A percentile compares a stretch with the other conserved stretches of the same genome.
phyloP scores from a whole-genome alignment of 2,888 invertebrate genomes.

The Papilio elwesi region DNA sequence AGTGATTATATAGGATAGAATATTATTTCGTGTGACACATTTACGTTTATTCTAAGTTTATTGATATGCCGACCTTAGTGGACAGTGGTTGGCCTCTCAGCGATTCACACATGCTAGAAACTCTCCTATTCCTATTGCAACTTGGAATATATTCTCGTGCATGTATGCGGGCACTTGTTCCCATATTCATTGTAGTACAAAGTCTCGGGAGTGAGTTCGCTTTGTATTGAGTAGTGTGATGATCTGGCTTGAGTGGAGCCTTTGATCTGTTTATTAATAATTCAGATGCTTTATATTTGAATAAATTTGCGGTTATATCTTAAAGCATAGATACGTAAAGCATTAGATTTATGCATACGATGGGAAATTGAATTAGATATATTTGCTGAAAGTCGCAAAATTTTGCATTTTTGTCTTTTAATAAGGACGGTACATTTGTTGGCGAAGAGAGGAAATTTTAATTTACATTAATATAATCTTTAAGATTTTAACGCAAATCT shows the following conservation, averaged over 20 bases:
- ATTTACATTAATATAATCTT: too few species aligned
- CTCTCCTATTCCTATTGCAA: not conserved
- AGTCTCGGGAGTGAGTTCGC: conserved; percentile 22
- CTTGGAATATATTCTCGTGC: conserved; percentile 14
- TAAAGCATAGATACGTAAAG: not conserved
- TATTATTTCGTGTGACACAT: conserved; percentile 37
- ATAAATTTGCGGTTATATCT: conserved; percentile 11
- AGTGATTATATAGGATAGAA: not conserved
- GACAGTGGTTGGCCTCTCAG: not conserved
- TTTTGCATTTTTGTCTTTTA: not conserved
- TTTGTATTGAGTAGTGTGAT: conserved; percentile 36
- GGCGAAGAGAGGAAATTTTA: too few species aligned
- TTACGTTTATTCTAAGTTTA: conserved; percentile 37
- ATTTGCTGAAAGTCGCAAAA: not conserved
- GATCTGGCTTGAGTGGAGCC: conserved; percentile 32
- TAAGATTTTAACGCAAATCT: too few species aligned
- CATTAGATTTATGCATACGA: not conserved
- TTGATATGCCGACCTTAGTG: conserved; percentile 34
- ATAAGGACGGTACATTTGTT: too few species aligned
- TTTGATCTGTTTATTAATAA: conserved; percentile 40
- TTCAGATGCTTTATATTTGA: conserved; percentile 30
- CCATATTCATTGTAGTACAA: conserved; percentile 20
- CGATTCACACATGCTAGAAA: conserved; percentile 11
- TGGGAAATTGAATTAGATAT: not conserved
- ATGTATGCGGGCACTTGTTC: not conserved